Conservation (phyloP, 2,797 vertebrate species). For the Falco rusticolus region DNA sequence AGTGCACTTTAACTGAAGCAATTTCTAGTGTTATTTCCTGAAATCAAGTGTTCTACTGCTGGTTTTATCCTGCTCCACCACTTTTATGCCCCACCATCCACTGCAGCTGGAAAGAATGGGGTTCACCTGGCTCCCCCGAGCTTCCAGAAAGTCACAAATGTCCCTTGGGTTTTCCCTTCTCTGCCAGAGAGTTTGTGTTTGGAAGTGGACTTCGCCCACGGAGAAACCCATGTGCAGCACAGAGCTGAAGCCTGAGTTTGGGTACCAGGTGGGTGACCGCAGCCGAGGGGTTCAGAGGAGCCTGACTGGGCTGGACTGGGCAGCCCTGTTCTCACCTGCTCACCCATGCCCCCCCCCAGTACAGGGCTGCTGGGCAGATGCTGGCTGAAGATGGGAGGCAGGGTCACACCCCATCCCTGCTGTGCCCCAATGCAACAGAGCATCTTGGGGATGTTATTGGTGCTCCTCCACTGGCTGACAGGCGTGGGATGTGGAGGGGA, state of each 20-base stretch:
- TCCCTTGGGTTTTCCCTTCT: neutral
- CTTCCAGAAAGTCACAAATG: neutral
- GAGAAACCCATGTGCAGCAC: slow-evolving; percentile 77
- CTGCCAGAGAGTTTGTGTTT: slow-evolving; percentile 85
- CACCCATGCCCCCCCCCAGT: no score
- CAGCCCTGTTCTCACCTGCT: neutral
- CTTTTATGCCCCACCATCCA: neutral
- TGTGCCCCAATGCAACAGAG: neutral
- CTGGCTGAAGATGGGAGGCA: neutral
- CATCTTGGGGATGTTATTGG: accelerated
- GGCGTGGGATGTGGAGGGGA: accelerated
- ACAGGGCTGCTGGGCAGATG: neutral
- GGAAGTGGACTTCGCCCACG: slow-evolving; percentile 88
- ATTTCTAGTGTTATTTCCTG: neutral
- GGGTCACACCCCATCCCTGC: neutral
- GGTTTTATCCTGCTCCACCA: neutral
- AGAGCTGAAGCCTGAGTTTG: slow-evolving; percentile 78
- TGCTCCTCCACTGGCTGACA: neutral
- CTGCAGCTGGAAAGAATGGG: neutral
- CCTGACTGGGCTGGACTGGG: neutral
- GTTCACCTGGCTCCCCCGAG: neutral
- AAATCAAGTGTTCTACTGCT: neutral
- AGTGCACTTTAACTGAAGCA: neutral
- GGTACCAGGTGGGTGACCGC: slow-evolving; percentile 81
- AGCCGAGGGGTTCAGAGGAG: neutral